These are phyloP conservation scores for Onthophagus sagittarius DNA, from an alignment of 2,888 invertebrate genomes.

Conservation along the genomic window DNA sequence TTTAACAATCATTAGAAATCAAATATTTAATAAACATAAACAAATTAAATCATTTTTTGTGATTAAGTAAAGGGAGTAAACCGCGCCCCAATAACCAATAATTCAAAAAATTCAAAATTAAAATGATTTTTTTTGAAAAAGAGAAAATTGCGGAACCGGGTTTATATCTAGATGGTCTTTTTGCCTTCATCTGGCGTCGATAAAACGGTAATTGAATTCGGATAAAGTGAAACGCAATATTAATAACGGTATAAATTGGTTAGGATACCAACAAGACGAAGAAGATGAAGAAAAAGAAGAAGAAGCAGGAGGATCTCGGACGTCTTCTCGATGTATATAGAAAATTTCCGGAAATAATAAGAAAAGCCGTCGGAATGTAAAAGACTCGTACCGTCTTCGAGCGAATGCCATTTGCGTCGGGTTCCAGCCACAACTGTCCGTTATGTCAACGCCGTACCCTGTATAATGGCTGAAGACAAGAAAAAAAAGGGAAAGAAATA, in stretches of 20 bases:
- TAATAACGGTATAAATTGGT: neutral
- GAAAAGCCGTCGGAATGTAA: neutral
- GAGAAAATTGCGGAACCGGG: too few species aligned
- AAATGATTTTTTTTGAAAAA: too few species aligned
- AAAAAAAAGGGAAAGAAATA: neutral
- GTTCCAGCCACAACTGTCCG: neutral
- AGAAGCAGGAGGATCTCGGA: neutral
- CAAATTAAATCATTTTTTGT: too few species aligned
- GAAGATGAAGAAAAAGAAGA: too few species aligned
- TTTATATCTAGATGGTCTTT: too few species aligned
- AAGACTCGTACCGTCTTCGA: neutral
- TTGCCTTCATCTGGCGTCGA: too few species aligned
- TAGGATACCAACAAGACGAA: neutral
- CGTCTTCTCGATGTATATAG: neutral
- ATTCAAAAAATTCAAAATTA: too few species aligned
- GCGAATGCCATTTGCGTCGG: neutral
- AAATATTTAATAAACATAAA: too few species aligned
- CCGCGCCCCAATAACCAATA: too few species aligned
- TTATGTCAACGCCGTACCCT: neutral
- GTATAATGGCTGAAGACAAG: neutral
- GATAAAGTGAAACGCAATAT: neutral
- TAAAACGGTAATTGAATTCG: neutral
- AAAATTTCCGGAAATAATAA: neutral
- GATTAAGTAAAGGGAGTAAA: too few species aligned
- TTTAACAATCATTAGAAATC: neutral